These are phyloP conservation scores for Apamea sordens DNA, from an alignment of 2,888 invertebrate genomes.

Conservation along the genomic window DNA sequence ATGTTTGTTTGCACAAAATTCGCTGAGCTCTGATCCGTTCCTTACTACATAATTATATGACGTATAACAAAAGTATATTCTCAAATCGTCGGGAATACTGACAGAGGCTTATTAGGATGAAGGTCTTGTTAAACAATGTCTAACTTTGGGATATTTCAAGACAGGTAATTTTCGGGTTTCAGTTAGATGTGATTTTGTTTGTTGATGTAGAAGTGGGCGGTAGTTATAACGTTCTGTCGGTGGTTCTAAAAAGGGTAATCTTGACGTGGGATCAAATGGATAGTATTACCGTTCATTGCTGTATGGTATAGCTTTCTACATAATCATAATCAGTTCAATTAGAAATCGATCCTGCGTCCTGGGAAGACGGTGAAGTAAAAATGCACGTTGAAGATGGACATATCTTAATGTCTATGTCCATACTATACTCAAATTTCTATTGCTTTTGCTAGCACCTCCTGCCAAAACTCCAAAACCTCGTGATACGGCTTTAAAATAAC, in stretches of 20 bases:
- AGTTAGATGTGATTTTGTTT: slow-evolving; percentile 16
- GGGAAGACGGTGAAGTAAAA: not conserved
- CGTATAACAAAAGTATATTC: slow-evolving; percentile 39
- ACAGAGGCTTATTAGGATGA: not conserved
- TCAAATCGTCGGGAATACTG: slow-evolving; percentile 6
- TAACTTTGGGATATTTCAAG: slow-evolving; percentile 3
- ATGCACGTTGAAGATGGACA: not conserved
- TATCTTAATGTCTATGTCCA: not conserved
- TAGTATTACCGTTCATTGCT: not conserved
- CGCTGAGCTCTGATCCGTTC: slow-evolving; percentile 7
- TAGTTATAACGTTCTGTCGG: slow-evolving; percentile 18
- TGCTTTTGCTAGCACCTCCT: not conserved
- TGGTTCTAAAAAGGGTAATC: not conserved
- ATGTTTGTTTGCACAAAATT: slow-evolving; percentile 21
- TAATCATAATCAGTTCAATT: not conserved
- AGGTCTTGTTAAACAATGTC: slow-evolving; percentile 3
- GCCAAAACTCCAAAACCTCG: slow-evolving; percentile 5
- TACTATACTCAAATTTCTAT: not conserved
- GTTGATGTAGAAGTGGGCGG: slow-evolving; percentile 19
- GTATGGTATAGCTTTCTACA: not conserved
- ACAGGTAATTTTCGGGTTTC: slow-evolving; percentile 5
- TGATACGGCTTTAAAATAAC: slow-evolving; percentile 37
- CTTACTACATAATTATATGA: slow-evolving; percentile 11
- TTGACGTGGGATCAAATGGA: not conserved
- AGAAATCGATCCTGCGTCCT: not conserved